Base-by-base conservation (phyloP, 2,113 vertebrate species). In the Onychostoma macrolepis region DNA sequence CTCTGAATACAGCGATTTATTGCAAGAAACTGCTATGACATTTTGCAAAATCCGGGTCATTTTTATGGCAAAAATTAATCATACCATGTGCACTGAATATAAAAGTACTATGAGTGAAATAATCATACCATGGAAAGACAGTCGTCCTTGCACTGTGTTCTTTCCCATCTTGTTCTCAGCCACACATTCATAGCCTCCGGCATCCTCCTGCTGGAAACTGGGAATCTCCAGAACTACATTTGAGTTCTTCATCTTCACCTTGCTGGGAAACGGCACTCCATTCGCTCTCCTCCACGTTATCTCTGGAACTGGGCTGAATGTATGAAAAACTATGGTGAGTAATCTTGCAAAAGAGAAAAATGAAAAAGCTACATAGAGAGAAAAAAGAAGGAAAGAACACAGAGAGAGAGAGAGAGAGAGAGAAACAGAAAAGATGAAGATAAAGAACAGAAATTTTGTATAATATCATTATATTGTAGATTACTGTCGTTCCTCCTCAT, bases 231-330 rank as follows among this genome's bases (percentile, higher is more conserved):
- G 95, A 88, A 99, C 94, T 0, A 95, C 97, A 4, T 94, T 97
- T 7, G 96, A 97, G 91, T 98, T 98, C 89, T 94, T 96, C 94
- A 97, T 91, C 80, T 95, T 96, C 80, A 97, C 94, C 94, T 98
- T 99, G 89, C 94, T 96, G 41, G 97, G 95, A 89, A 99, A 97
- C 0, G 97, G 96, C 82, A 96, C 92, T 28, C 97, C 97, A 45
- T 98, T 98, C 9, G 95, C 96, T 90, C 97, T 96, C 91, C 96
- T 96, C 98, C 98, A 99, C 48, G 96, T 96, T 92, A 99, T 98
- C 92, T 96, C 96, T 85, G 97, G 98, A 58, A 99, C 95, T 0
- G 98, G 98, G 89, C 98, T 99, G 90, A 65, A 86, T 4, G 15
- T 21, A 67, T 89, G 21, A 88, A 80, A 87, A 87, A 50, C 0